These are phyloP conservation scores for Poecile montanus DNA, from an alignment of 2,797 vertebrate species.

Conservation along the genomic window DNA sequence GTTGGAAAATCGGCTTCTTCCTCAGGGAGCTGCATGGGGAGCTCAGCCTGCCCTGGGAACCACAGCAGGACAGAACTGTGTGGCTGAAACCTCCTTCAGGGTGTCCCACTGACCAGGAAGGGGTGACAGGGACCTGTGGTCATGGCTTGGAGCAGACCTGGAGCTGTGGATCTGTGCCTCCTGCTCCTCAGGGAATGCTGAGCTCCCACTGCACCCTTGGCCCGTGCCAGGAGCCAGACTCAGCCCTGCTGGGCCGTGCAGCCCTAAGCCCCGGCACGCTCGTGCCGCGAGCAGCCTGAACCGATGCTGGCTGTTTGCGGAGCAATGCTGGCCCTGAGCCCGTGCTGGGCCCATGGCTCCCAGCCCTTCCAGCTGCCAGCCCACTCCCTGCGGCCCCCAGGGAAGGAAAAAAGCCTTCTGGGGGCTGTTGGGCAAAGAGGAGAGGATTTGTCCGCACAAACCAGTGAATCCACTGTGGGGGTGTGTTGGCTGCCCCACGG, in stretches of 20 bases:
- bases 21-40: not conserved
- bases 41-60: not conserved
- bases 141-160: rapidly evolving
- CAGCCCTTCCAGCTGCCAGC: not conserved
- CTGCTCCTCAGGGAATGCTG: not conserved
- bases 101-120: rapidly evolving
- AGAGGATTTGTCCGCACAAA: not conserved
- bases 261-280: slow-evolving; percentile 34
- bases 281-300: not conserved
- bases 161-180: rapidly evolving
- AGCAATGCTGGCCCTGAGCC: slow-evolving; percentile 35
- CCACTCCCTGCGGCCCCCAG: rapidly evolving
- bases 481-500: rapidly evolving
- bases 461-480: rapidly evolving
- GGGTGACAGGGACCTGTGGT: rapidly evolving
- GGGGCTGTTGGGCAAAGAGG: not conserved
- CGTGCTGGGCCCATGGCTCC: not conserved
- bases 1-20: not conserved
- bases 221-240: not conserved
- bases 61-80: rapidly evolving
- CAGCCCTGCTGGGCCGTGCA: not conserved
- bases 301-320: slow-evolving; percentile 10
- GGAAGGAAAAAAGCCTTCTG: not conserved
- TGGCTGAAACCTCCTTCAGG: not conserved
- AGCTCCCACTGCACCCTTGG: rapidly evolving